Evolutionary conservation across 2,888 invertebrate genomes (phyloP), one percentile per base, ranked within the genome.

Genomic region (Coecobrya sp.): DNA sequence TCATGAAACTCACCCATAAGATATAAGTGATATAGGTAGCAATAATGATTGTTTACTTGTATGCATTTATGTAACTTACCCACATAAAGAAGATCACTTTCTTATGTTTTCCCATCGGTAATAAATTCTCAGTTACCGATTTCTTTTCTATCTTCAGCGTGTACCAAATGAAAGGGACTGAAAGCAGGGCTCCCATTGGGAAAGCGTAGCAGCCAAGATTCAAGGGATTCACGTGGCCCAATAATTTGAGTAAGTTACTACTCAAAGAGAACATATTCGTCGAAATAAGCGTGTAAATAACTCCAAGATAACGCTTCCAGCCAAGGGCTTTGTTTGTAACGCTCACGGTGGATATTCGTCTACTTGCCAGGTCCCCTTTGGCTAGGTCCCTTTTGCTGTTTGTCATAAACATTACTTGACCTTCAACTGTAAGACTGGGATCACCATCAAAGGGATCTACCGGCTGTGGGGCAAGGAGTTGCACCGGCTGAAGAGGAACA

Each of bases 191-290:
- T 22, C 91, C 93, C 68, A 92, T 70, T 13, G 94, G 94, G 55
- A 94, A 94, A 0, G 93, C 94, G 16, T 55, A 93, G 25, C 65
- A 62, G 0, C 92, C 93, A 19, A 94, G n/a, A 30, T 84, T 94
- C 11, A 93, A 86, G 0, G 93, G 93, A 52, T 92, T 82, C n/a
- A 94, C 81, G 30, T 94, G 93, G 0, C 73, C n/a, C 59, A 92
- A 45, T 49, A 55, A 49, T 62, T 94, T 94, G 52, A 94, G 89
- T 0, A 93, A 8, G 42, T 92, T 93, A 49, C 93, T 93, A 52
- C 93, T 93, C 45, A 94, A 42, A 13, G 93, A 93, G 22, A 94
- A 94, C 87, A 92, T 90, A 76, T 94, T 94, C 3, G 94, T 94
- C 0, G 93, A 93, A 0, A 93, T n/a, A 5, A 94, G 90, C 5